Conservation (phyloP, 2,888 invertebrate species). For the Perizoma affinitatum region DNA sequence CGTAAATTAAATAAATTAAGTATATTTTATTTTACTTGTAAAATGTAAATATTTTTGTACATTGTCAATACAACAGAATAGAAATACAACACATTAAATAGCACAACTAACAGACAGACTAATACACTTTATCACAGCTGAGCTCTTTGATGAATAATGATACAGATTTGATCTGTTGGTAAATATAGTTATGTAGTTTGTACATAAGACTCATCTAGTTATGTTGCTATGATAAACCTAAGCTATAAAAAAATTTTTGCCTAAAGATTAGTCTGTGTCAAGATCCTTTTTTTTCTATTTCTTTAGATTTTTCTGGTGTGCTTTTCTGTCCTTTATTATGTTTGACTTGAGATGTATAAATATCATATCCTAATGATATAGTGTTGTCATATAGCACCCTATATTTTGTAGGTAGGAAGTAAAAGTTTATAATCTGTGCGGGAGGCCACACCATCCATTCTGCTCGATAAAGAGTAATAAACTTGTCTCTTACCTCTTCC, state of each 20-base stretch:
- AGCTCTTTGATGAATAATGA: constrained; percentile 45
- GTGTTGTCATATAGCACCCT: constrained; percentile 95
- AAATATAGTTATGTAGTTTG: constrained; percentile 10
- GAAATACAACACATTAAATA: constrained; percentile 22
- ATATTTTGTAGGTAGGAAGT: constrained; percentile 91
- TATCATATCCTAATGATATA: constrained; percentile 94
- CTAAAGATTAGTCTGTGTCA: constrained; percentile 20
- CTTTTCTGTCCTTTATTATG: constrained; percentile 70
- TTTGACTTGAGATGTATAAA: constrained; percentile 94
- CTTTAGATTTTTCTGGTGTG: not conserved
- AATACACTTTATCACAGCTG: constrained; percentile 61
- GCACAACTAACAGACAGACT: constrained; percentile 30
- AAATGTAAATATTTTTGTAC: constrained; percentile 26
- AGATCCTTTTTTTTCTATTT: constrained; percentile 11
- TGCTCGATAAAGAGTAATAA: constrained; percentile 90
- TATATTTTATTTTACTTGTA: constrained; percentile 16
- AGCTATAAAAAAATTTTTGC: constrained; percentile 9
- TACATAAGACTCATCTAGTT: constrained; percentile 25
- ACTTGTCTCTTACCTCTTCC: constrained; percentile 89
- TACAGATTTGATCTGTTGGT: constrained; percentile 37
- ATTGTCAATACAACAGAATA: constrained; percentile 36
- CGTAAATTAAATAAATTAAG: constrained; percentile 6
- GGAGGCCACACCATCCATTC: constrained; percentile 98
- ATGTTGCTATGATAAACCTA: constrained; percentile 19
- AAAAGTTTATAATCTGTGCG: constrained; percentile 96